Base-by-base conservation (phyloP, 2,113 vertebrate genomes). In the Zosterops japonicus region DNA sequence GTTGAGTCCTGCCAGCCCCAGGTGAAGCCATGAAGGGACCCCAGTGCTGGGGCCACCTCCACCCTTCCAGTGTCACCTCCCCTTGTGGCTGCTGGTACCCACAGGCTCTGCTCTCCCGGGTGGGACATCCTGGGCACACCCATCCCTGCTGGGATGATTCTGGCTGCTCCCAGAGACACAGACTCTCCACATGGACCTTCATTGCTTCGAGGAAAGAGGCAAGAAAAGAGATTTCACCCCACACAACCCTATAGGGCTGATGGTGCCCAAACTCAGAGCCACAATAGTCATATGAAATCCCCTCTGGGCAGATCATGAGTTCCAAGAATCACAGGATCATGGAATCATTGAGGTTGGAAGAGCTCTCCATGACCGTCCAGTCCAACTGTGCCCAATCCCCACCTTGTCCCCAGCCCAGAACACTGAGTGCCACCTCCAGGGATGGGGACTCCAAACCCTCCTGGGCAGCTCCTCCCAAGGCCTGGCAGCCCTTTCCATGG, bases 321-420 rank as follows among this genome's bases (percentile, higher is more conserved):
- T 17, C 67, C 47, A 12, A 31, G 16, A 21, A n/a, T 12, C 50
- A 19, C 8, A 15, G n/a, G 46, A 14, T 15, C 36, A 12, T 4
- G 16, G 67, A 41, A 41, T n/a, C 4, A 8, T 1, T 22, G 42
- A 42, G 67, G 15, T 4, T 61, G 56, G 46, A 35, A 61, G 24
- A 52, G 36, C 16, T 41, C 31, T 35, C 36, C 46, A 1, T 1
- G 46, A 9, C 5, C 12, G 4, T 6, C 2, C 3, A 71, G 36
- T 6, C 46, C 55, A 1, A 21, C 52, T 25, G 27, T 47, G 42
- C 27, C 50, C 2, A 2, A 5, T 11, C 4, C 36, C 36, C 8
- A n/a, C 56, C n/a, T 6, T 15, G 44, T 5, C 27, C 17, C 35
- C 50, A 56, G 36, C 74, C 57, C n/a, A 16, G n/a, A 25, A 52